Base-by-base conservation (phyloP, 2,113 vertebrate genomes). In the Zonotrichia leucophrys region DNA sequence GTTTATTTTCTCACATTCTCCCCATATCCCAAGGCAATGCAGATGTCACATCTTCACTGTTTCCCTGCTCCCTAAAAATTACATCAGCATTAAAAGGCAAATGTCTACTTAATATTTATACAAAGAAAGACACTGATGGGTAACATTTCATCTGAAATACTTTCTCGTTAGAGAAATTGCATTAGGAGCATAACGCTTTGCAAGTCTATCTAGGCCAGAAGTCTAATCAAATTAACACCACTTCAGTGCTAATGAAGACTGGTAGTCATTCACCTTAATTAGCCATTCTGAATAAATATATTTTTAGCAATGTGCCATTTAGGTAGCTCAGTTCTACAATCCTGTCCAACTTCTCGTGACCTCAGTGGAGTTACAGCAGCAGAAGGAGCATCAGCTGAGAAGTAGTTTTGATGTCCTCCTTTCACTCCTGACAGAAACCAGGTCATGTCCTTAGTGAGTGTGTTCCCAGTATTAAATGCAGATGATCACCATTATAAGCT, bases 211-310 rank as follows among this genome's bases (percentile, higher is more conserved):
- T 95, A 95, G 96, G 93, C 79, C 95, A 95, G 92, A 83, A 96
- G 90, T 90, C 88, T 96, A 94, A 96, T 96, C 94, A 97, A 97
- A 96, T 96, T 97, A 96, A 92, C 76, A 82, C 69, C 83, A 94
- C 92, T 92, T 96, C 92, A 95, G 49, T 93, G 94, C 88, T 95
- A 96, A 97, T 95, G 85, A 97, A 92, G 90, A 81, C 88, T 94
- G 92, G 85, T 96, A 94, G 92, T 89, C 56, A 90, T 89, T 93
- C 95, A 92, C 79, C 88, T 92, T 96, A 97, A 97, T 96, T 96
- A 95, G 41, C 80, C 85, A 88, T 94, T 90, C 88, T 89, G 80
- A 92, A 94, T 83, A 92, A 95, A 89, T 90, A 67, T 94, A 94
- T 96, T 95, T 96, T 96, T 96, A 97, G 76, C 53, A 70, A 18